phyloP scores from a whole-genome alignment of 2,113 vertebrate genomes.

The Mastomys coucha region DNA sequence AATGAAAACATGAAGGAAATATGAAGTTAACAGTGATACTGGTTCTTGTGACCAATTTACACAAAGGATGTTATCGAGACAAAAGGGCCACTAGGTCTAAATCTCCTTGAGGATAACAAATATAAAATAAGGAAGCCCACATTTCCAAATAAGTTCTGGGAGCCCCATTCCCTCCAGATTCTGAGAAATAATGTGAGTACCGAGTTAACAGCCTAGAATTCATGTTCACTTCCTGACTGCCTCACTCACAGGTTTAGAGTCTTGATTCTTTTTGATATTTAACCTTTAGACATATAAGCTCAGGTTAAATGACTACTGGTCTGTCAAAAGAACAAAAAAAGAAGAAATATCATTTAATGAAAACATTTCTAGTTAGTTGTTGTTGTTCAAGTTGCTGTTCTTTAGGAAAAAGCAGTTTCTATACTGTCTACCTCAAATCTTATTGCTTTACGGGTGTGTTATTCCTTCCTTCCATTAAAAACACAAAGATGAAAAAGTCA shows the following conservation, averaged over 20 bases:
- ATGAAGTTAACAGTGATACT: constrained; percentile 61
- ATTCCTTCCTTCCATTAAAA: constrained; percentile 80
- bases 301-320: constrained; percentile 56
- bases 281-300: constrained; percentile 66
- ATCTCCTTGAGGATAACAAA: constrained; percentile 71
- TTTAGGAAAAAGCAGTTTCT: constrained; percentile 82
- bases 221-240: constrained; percentile 66
- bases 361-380: constrained; percentile 77
- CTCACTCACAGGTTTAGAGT: constrained; percentile 62
- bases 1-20: constrained; percentile 57
- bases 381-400: constrained; percentile 79
- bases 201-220: constrained; percentile 73
- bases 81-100: constrained; percentile 65
- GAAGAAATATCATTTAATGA: constrained; percentile 81
- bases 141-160: not conserved
- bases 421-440: constrained; percentile 84
- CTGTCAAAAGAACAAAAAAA: constrained; percentile 76
- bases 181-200: constrained; percentile 78
- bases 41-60: constrained; percentile 60
- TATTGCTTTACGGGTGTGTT: constrained; percentile 87
- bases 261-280: constrained; percentile 58
- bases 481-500: constrained; percentile 79
- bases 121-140: not conserved
- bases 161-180: constrained; percentile 41
- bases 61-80: constrained; percentile 52